phyloP scores from a whole-genome alignment of 30 jellyfish, hydroid and myxozoan genomes.

The Aurelia coerulea region DNA sequence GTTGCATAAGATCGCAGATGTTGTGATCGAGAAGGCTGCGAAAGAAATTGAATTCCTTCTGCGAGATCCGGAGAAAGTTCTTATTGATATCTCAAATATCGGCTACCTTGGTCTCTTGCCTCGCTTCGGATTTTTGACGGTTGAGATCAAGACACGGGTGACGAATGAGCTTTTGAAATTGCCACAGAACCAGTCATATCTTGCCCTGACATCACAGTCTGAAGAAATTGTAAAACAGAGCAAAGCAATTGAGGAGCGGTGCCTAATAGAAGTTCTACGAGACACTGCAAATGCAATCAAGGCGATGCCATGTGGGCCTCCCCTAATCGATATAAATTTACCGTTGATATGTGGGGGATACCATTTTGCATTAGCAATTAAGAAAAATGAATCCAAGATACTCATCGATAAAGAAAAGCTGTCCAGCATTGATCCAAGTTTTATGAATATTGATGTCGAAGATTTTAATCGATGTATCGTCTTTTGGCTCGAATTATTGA shows the following conservation, averaged over 20 bases:
- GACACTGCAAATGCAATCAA: too few relatives aligned
- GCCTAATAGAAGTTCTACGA: not conserved
- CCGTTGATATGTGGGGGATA: conserved; percentile 1
- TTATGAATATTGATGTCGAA: not conserved
- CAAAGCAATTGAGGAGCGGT: not conserved
- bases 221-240: not conserved
- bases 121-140: not conserved
- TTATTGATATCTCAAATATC: not conserved
- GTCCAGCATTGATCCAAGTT: conserved; percentile 1
- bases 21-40: not conserved
- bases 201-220: not conserved
- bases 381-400: not conserved
- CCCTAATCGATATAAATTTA: not conserved
- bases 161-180: conserved; percentile 10
- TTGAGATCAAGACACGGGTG: not conserved
- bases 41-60: not conserved
- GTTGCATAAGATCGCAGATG: not conserved
- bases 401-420: conserved; percentile 1
- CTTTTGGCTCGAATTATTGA: not conserved
- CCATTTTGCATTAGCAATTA: conserved; percentile 15
- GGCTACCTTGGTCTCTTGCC: conserved; percentile 33
- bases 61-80: not conserved
- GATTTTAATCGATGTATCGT: conserved; percentile 7
- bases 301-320: too few relatives aligned
- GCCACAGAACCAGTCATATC: not conserved